Base-by-base conservation (phyloP, 1,140 invertebrate genomes). In the Drosophila pallidifrons region DNA sequence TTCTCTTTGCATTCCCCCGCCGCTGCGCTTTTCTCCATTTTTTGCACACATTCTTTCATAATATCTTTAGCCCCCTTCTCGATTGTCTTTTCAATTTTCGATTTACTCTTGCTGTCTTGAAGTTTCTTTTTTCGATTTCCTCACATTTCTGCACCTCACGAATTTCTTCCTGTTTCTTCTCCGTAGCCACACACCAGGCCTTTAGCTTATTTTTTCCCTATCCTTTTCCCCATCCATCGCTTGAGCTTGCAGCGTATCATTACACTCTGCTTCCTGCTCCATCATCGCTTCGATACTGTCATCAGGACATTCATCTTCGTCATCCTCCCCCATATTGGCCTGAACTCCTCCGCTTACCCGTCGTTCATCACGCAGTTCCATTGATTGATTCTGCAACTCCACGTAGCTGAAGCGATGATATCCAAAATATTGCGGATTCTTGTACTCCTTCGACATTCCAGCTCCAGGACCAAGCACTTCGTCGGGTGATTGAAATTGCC, bases 391-490 rank as follows among this genome's bases (percentile, higher is more conserved):
- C 16, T 77, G 63, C 2, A 92, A 10, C 1, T 79, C 75, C 2
- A 32, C 45, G 43, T 83, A 92, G 5, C 77, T 79, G 38, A 79
- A 92, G 8, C 91, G 81, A 71, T 92, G 91, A 15, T 92, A 91
- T 5, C 61, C 81, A 47, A 81, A 92, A 32, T 91, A 92, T 1
- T 77, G 69, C 0, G 70, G 35, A 60, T 92, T 92, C 52, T 92
- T 92, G 32, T 92, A 92, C 0, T 35, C 7, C 13, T 47, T n/a
- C 0, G 43, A 25, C 15, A 59, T 79, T 5, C 83, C 75, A 0
- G 91, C 91, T 5, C 79, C 79, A 0, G 91, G 91, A 5, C 91
- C 91, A 0, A 92, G 59, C 5, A 55, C n/a, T n/a, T 92, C 91
- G 1, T 77, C 49, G 0, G 77, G 70, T 5, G 25, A 32, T 13